These are phyloP conservation scores for Orius insidiosus DNA, from an alignment of 1,140 invertebrate species.

Conservation along the genomic window DNA sequence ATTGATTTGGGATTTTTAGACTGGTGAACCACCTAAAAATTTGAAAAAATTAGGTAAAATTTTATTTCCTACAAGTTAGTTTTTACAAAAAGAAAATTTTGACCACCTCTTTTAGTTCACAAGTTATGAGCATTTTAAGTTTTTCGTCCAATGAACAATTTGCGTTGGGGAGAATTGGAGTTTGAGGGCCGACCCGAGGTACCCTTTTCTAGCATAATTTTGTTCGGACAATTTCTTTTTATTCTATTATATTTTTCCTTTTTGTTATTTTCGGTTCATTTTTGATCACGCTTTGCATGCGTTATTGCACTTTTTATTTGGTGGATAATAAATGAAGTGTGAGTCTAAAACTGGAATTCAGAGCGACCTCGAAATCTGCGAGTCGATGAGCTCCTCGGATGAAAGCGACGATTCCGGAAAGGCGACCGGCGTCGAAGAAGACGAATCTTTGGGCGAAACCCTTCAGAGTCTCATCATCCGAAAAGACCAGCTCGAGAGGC, in stretches of 20 bases:
- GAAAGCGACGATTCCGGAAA: constrained; percentile 19
- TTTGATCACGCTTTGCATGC: constrained; percentile 4
- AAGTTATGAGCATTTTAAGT: too few species aligned
- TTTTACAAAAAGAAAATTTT: too few species aligned
- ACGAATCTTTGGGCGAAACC: constrained; percentile 29
- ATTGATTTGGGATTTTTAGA: too few species aligned
- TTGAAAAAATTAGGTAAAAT: too few species aligned
- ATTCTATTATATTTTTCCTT: neutral
- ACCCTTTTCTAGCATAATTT: too few species aligned
- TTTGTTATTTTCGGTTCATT: constrained; percentile 12
- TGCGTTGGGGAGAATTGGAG: too few species aligned
- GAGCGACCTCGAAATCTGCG: constrained; percentile 18
- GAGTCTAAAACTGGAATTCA: constrained; percentile 7
- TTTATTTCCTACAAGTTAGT: too few species aligned
- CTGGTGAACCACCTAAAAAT: too few species aligned
- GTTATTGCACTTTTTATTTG: neutral
- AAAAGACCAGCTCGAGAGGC: constrained; percentile 61
- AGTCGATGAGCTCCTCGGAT: constrained; percentile 10
- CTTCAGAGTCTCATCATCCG: constrained; percentile 40
- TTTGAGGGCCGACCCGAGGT: too few species aligned
- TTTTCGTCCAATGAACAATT: too few species aligned
- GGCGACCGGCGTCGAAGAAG: constrained; percentile 16
- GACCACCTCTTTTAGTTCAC: too few species aligned
- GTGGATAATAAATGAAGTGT: neutral
- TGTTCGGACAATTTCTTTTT: too few species aligned